Evolutionary conservation across 92 coral and sea anemone species (phyloP).

Genomic region (Muricea muricata): DNA sequence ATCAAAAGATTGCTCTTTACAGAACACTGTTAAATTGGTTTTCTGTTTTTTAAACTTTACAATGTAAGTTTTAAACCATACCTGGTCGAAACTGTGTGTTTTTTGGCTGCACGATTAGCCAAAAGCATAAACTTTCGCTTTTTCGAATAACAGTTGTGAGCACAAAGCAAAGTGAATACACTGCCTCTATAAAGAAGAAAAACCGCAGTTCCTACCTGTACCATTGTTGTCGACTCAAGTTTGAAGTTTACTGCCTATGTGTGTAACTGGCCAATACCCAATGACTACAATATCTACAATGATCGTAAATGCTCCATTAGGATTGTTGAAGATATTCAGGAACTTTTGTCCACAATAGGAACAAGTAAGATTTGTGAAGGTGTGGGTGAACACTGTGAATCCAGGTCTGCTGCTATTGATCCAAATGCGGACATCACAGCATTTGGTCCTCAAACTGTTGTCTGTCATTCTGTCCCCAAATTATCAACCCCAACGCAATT

Average conservation of each 20-base stretch:
- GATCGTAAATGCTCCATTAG: neutral
- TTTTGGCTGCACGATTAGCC: conserved; percentile 1
- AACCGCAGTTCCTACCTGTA: neutral
- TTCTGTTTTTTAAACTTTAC: neutral
- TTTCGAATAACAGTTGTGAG: neutral
- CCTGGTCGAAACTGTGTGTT: conserved; percentile 4
- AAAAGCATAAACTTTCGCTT: neutral
- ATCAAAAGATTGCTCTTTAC: neutral
- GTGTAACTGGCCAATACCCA: neutral
- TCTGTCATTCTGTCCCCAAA: neutral
- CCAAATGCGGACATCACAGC: neutral
- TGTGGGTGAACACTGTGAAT: neutral
- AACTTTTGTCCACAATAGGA: neutral
- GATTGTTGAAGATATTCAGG: neutral
- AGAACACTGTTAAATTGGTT: neutral
- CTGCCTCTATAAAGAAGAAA: neutral
- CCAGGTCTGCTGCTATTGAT: neutral
- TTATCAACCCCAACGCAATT: neutral
- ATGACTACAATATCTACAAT: neutral
- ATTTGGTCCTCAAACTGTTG: neutral
- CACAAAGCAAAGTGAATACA: neutral
- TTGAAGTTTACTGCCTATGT: neutral
- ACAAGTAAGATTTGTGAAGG: neutral
- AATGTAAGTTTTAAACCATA: neutral
- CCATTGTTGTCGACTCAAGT: neutral